A percentile compares a stretch with the other conserved stretches of the same genome.
These are phyloP conservation scores for Drosophila bocqueti DNA, from an alignment of 1,140 invertebrate genomes.

Conservation along the genomic window DNA sequence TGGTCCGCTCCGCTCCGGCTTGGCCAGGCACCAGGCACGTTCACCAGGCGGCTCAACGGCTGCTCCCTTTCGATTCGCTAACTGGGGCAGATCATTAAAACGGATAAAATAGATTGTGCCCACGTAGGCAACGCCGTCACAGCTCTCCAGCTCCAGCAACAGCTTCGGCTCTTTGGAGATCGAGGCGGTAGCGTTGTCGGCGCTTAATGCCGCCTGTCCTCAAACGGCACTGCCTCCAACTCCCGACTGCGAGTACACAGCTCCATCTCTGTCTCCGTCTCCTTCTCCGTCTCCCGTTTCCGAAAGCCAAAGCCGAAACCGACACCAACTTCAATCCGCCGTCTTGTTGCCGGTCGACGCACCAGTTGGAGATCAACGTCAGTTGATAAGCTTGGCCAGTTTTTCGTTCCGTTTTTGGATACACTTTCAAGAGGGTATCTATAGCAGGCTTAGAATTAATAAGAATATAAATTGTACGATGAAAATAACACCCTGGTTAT, in stretches of 20 bases:
- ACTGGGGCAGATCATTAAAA: conserved; percentile 82
- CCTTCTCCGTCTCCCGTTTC: conserved; percentile 6
- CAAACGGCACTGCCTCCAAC: conserved; percentile 69
- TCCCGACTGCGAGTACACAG: conserved; percentile 30
- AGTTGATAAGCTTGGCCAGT: conserved; percentile 64
- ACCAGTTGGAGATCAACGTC: conserved; percentile 72
- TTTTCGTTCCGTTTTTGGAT: conserved; percentile 35
- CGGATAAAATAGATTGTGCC: conserved; percentile 82
- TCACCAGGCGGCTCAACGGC: conserved; percentile 44
- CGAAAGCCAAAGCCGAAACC: conserved; percentile 22
- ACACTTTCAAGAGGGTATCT: conserved; percentile 12
- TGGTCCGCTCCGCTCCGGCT: conserved; percentile 44
- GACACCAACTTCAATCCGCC: conserved; percentile 48
- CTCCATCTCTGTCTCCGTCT: conserved; percentile 14
- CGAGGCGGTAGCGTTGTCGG: conserved; percentile 63
- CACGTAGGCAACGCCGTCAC: conserved; percentile 65
- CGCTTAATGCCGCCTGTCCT: conserved; percentile 73
- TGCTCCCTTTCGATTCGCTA: conserved; percentile 81
- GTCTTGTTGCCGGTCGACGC: conserved; percentile 48
- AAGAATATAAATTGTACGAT: neutral
- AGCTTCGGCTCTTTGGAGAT: conserved; percentile 6
- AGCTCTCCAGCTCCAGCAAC: conserved; percentile 16
- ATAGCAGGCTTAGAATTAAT: neutral
- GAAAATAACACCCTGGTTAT: too few relatives aligned
- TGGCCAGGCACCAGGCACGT: conserved; percentile 63